Percentiles rank a stretch among this genome's conserved stretches.
These are phyloP conservation scores for Eunapius fragilis DNA, from an alignment of 37 sponge, comb jelly and placozoan species.

Conservation along the genomic window DNA sequence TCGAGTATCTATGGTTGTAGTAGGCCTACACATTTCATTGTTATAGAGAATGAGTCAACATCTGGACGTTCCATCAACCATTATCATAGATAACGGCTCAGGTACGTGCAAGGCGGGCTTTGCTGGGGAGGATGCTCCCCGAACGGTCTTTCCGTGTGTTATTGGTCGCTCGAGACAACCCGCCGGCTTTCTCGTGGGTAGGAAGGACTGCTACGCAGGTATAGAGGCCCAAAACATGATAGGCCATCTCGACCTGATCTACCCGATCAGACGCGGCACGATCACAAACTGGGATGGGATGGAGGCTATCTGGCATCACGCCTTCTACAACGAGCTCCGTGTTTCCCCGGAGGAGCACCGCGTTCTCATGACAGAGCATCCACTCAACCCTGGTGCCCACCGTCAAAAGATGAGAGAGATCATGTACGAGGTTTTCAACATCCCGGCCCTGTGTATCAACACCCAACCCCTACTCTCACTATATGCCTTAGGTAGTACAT, in stretches of 20 bases:
- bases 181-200: too few species aligned
- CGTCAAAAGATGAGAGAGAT: slow-evolving; percentile 99
- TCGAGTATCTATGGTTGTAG: too few species aligned
- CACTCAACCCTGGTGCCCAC: slow-evolving; percentile 99
- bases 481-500: slow-evolving; percentile 99
- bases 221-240: slow-evolving; percentile 99
- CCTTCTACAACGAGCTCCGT: slow-evolving; percentile 99
- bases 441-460: slow-evolving; percentile 98
- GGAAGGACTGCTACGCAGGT: slow-evolving; percentile 99
- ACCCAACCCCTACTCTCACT: slow-evolving; percentile 99
- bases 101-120: slow-evolving; percentile 99
- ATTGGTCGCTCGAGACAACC: too few species aligned
- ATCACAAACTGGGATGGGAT: slow-evolving; percentile 99
- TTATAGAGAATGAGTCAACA: too few species aligned
- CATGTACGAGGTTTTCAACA: slow-evolving; percentile 99
- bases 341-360: slow-evolving; percentile 99
- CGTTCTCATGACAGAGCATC: slow-evolving; percentile 98
- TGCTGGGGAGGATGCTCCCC: slow-evolving; percentile 99
- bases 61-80: too few species aligned
- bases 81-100: slow-evolving; percentile 99
- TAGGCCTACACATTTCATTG: too few species aligned
- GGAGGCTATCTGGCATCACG: slow-evolving; percentile 99
- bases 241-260: slow-evolving; percentile 99
- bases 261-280: slow-evolving; percentile 99
- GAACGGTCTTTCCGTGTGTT: slow-evolving; percentile 99